Percentiles rank a stretch among this genome's conserved stretches.
These are phyloP conservation scores for Agelas oroides DNA, from an alignment of 37 sponge, comb jelly and placozoan genomes.

Conservation along the genomic window DNA sequence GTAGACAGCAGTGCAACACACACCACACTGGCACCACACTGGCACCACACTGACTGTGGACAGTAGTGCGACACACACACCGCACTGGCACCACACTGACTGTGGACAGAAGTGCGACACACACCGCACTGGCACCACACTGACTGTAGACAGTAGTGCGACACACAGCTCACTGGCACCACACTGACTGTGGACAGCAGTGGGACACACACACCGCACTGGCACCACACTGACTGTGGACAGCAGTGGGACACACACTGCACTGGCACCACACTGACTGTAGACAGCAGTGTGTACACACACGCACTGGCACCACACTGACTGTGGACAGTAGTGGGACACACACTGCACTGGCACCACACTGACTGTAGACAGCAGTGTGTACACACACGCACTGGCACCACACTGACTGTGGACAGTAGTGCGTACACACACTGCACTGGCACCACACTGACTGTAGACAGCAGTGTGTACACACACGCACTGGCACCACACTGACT, in stretches of 20 bases:
- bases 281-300: no score
- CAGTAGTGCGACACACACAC: no score
- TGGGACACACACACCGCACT: not conserved
- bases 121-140: slow-evolving; percentile 4
- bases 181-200: not conserved
- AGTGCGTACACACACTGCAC: no score
- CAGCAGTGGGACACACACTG: no score
- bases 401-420: no score
- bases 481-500: not conserved
- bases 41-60: not conserved
- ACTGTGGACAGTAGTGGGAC: no score
- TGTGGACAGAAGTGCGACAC: no score
- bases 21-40: slow-evolving; percentile 59
- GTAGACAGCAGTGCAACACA: no score
- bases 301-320: not conserved
- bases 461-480: not conserved
- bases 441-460: not conserved
- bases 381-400: not conserved
- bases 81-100: not conserved
- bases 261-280: not conserved
- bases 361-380: not conserved
- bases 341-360: no score
- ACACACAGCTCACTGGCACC: no score
- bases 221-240: not conserved
- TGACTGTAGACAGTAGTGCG: no score